Base-by-base conservation (phyloP, 2,888 invertebrate genomes). In the Glaucopsyche alexis region DNA sequence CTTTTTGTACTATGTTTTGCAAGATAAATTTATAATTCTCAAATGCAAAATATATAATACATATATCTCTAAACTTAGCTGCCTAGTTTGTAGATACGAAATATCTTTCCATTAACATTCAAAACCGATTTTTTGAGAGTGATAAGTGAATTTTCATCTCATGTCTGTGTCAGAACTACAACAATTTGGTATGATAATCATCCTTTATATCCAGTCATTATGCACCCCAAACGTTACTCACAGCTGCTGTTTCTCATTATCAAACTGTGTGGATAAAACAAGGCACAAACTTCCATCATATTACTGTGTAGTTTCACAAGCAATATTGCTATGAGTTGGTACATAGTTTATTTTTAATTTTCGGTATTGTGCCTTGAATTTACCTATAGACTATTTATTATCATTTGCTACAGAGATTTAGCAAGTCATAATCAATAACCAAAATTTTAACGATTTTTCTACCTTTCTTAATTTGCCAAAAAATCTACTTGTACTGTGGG, bases 161-260 rank as follows among this genome's bases (percentile, higher is more conserved):
- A 11, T 19, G 16, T 19, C 55, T 3, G 11, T 55, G n/a, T 55
- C 19, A 13, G 14, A 60, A 60, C 60, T 29, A 60, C 60, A 13
- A 60, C 60, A 13, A 60, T 60, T 60, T 29, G 29, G 60, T 38
- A 60, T 60, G 60, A 42, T 49, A 69, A 69, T 69, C 69, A 69
- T 69, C 69, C 69, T 69, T 69, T 69, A 69, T 49, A 29, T 49
- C 45, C 19, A 60, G 45, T 47, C 47, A 29, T 29, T 69, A 69
- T 69, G 69, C 69, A 69, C 47, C 47, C 69, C 69, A 69, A 69
- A 69, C 69, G 45, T 49, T 16, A 69, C 45, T 47, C 7, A 13
- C 69, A 69, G 69, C 69, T 69, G 69, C 69, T 69, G 69, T 69
- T 69, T 69, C 69, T 69, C 49, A 69, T 69, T 69, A 69, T 69